Evolutionary conservation across 2,113 vertebrate species (phyloP).

Genomic region (Natator depressus): DNA sequence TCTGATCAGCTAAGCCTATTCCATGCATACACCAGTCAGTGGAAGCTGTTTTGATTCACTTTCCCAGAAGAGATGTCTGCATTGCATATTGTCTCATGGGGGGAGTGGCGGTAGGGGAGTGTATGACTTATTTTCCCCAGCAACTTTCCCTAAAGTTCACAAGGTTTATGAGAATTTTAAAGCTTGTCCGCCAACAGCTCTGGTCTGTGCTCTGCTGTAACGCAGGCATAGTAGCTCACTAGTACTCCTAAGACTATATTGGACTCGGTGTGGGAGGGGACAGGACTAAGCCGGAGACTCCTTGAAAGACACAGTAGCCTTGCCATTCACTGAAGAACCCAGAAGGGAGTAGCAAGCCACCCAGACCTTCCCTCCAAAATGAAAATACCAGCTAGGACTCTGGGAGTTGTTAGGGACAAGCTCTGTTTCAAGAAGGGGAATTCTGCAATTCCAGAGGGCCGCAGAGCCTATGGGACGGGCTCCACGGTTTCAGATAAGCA

Average conservation of each 20-base stretch:
- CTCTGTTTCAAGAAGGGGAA: not conserved
- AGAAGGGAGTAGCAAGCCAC: not conserved
- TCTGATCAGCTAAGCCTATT: not conserved
- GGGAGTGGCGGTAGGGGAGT: not conserved
- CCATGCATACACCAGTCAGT: fast-evolving
- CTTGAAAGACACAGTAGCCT: not conserved
- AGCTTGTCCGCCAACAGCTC: not conserved
- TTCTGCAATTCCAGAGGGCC: conserved; percentile 1
- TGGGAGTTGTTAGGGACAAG: not conserved
- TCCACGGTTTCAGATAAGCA: conserved; percentile 37
- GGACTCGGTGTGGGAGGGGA: not conserved
- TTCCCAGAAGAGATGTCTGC: not conserved
- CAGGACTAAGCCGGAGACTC: not conserved
- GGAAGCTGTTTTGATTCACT: not conserved
- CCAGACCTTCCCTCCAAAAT: not conserved
- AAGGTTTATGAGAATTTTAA: conserved; percentile 49
- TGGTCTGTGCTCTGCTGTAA: not conserved
- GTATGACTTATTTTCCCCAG: conserved; percentile 39
- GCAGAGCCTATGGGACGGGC: not conserved
- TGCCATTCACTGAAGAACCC: not conserved
- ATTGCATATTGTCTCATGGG: not conserved
- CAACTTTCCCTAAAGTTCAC: conserved; percentile 16
- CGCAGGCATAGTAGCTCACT: not conserved
- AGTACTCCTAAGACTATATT: not conserved
- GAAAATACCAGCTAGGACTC: not conserved